Evolutionary conservation across 2,888 invertebrate species (phyloP), one percentile per base, ranked within the genome.

Genomic region (Ptycholaimellus sp.): DNA sequence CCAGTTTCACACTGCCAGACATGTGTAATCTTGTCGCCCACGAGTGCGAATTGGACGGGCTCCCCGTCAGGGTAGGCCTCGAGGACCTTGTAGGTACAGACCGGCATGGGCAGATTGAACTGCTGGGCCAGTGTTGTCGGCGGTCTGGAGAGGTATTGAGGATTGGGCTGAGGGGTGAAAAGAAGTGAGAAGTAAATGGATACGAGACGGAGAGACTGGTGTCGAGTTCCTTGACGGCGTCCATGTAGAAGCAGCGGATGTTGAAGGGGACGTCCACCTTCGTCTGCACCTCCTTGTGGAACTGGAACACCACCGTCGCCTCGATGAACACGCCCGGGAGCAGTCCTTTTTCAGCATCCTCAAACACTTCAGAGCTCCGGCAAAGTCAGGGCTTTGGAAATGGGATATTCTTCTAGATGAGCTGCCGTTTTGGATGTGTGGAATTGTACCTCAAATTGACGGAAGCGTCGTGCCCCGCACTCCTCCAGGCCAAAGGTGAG

Each of bases 21-120:
- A 14, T 38, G 38, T 7, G 11, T 36, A 2, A 39, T 28, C 22
- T 23, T 37, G 13, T 39, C 40, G 13, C 40, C 40, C 21, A 39
- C 36, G 9, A 23, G 11, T 16, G 37, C 32, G 21, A 35, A 39
- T n/a, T 28, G 9, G 14, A 37, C 33, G 9, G 32, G 14, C 13
- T 36, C 36, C 3, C 40, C 40, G 16, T 39, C 35, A 3, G 40
- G 36, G 20, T 27, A 14, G 13, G n/a, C 40, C 2, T 21, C 9
- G 22, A 37, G 35, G 5, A 39, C 14, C 22, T 25, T 20, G 20
- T 39, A 39, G 11, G 16, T 7, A 22, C 40, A 39, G 13, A 19
- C 11, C 14, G 40, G 40, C 40, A 39, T 39, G 3, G 36, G 32
- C 17, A 22, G n/a, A 3, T 21, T 4, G 3, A 21, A 9, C 7